These are phyloP conservation scores for Polyommatus iphigenia DNA, from an alignment of 2,888 invertebrate species.

Conservation along the genomic window DNA sequence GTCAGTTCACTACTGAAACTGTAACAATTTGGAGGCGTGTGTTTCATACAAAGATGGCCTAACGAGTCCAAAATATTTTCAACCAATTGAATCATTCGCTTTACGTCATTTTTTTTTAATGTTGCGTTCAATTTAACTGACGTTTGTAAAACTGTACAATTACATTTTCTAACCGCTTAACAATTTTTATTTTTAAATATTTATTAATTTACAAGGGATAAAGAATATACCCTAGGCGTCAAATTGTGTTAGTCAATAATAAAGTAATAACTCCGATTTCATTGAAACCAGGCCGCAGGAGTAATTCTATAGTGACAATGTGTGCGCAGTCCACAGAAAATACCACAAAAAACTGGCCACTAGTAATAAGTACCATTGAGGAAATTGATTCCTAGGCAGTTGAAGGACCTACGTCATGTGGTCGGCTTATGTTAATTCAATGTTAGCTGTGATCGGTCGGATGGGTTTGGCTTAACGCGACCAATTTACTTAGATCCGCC, in stretches of 20 bases:
- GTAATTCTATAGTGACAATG: no score
- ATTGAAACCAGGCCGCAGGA: no score
- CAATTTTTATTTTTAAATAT: not conserved
- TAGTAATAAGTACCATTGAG: not conserved
- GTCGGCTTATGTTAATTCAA: no score
- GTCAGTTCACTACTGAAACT: not conserved
- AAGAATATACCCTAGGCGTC: no score
- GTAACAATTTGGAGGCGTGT: not conserved
- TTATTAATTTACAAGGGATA: not conserved
- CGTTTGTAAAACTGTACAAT: not conserved
- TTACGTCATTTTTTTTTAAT: not conserved
- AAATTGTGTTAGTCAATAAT: no score
- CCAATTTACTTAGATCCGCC: no score
- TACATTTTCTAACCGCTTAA: not conserved
- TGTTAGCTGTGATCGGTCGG: no score
- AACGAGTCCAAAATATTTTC: not conserved
- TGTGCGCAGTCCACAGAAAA: no score
- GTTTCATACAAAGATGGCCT: not conserved
- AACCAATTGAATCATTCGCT: not conserved
- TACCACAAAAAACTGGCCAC: not conserved
- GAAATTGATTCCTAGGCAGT: no score
- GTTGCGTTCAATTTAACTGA: not conserved
- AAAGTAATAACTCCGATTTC: no score
- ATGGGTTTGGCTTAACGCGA: no score
- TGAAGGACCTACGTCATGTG: no score